Percentiles rank a stretch among this genome's conserved stretches.
phyloP scores from a whole-genome alignment of 2,797 vertebrate species.

The Enteromius argenteus region DNA sequence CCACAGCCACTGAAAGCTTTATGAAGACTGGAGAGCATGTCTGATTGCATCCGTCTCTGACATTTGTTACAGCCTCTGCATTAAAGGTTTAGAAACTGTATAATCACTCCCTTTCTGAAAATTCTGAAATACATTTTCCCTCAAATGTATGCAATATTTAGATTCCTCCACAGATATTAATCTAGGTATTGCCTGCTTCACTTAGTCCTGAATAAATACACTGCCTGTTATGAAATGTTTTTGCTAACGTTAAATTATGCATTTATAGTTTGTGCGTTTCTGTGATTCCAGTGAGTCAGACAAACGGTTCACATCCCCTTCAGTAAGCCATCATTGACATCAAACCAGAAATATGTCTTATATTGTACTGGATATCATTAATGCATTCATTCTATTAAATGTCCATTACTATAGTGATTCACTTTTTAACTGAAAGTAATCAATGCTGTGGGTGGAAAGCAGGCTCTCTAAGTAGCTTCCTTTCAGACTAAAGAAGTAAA shows the following conservation, averaged over 20 bases:
- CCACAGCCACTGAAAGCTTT: conserved; percentile 14
- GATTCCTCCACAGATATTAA: background rate
- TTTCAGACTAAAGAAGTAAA: background rate
- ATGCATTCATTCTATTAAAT: background rate
- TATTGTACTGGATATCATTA: background rate
- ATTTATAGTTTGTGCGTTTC: background rate
- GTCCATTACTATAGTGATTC: background rate
- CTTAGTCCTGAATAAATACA: background rate
- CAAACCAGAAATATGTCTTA: background rate
- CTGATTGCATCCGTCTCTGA: background rate
- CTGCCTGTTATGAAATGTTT: background rate
- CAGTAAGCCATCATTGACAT: background rate
- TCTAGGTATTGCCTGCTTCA: background rate
- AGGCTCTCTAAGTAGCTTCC: background rate
- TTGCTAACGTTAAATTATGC: background rate
- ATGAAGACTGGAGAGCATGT: background rate
- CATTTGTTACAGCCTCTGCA: background rate
- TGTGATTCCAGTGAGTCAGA: background rate
- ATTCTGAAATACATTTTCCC: background rate
- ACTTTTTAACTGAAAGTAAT: background rate
- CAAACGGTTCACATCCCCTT: background rate
- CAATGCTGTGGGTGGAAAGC: background rate
- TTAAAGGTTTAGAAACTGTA: background rate
- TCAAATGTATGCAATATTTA: background rate
- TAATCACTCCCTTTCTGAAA: background rate